Evolutionary conservation across 2,888 invertebrate genomes (phyloP), one percentile per base, ranked within the genome.

Genomic region (Amaurobius ferox): DNA sequence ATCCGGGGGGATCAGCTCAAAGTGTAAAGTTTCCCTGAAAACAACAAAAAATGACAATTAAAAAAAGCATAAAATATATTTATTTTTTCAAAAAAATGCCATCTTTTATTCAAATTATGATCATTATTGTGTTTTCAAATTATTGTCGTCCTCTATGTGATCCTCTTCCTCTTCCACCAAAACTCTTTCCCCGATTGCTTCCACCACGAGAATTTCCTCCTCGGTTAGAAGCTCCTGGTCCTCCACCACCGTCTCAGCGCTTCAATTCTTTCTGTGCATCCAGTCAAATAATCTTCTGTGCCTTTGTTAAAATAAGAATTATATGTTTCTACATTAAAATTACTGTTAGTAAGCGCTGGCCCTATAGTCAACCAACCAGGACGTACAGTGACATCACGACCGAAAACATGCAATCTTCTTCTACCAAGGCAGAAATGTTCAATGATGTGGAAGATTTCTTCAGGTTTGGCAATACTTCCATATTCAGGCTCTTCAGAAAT

Each of bases 361-460:
- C 98, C 98, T 7, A 98, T 93, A 0, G 97, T 97, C 62, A 98
- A 93, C 98, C 98, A 98, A 23, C 97, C 97, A 0, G 98, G 98
- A 0, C 98, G 93, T 89, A 99, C 98, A 1, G 98, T 98, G 13
- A 96, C 96, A 91, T 99, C 98, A 26, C 97, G 94, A 0, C 98
- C 98, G 92, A 99, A 99, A 13, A 99, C 92, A 91, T 99, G 98
- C 88, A 99, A 93, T 90, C 98, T 93, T 91, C 97, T 93, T 81
- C 96, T 93, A 0, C 97, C 98, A 88, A 99, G 93, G 91, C 99
- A 99, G 91, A 99, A 99, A 91, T 98, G 98, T 92, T 99, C 98
- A 91, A 98, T 98, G 88, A 99, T 98, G 91, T 98, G 98, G 92
- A 98, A 99, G 90, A 99, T 98, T 92, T 99, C 99, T 9, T 97